A percentile compares a stretch with the other conserved stretches of the same genome.
These are phyloP conservation scores for Trachops cirrhosus DNA, from an alignment of 2,797 vertebrate species.

Conservation along the genomic window DNA sequence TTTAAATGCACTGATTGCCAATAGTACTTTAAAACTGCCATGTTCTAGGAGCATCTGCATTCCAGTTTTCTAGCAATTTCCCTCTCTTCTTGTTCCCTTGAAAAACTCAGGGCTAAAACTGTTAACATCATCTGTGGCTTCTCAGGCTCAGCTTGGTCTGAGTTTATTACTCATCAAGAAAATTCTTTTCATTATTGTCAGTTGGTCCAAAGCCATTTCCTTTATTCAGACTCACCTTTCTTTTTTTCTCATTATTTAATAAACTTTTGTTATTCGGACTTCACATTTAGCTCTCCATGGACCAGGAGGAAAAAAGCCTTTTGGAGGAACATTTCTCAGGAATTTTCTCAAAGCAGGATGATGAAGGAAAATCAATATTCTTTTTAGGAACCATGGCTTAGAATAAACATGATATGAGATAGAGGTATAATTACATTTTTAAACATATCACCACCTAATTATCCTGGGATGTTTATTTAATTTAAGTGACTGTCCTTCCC, in stretches of 20 bases:
- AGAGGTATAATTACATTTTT: background rate
- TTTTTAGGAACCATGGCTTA: background rate
- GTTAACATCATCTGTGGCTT: background rate
- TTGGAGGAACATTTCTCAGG: background rate
- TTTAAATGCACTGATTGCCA: background rate
- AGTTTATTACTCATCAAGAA: background rate
- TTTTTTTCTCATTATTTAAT: background rate
- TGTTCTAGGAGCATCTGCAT: background rate
- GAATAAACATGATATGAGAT: background rate
- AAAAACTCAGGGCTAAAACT: background rate
- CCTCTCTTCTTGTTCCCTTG: background rate
- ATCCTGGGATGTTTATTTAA: background rate
- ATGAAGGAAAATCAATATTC: constrained; percentile 17
- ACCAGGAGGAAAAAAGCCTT: rapidly evolving
- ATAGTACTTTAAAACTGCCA: background rate
- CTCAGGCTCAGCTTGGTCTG: background rate
- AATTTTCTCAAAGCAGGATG: constrained; percentile 23
- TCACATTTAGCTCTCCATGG: background rate
- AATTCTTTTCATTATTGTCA: background rate
- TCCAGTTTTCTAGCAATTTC: background rate
- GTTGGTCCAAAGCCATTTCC: background rate
- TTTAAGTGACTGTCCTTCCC: background rate
- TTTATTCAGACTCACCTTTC: constrained; percentile 1
- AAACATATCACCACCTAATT: background rate
- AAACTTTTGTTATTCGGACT: background rate